Evolutionary conservation across 2,888 invertebrate genomes (phyloP).

Genomic region (Trilocha varians): DNA sequence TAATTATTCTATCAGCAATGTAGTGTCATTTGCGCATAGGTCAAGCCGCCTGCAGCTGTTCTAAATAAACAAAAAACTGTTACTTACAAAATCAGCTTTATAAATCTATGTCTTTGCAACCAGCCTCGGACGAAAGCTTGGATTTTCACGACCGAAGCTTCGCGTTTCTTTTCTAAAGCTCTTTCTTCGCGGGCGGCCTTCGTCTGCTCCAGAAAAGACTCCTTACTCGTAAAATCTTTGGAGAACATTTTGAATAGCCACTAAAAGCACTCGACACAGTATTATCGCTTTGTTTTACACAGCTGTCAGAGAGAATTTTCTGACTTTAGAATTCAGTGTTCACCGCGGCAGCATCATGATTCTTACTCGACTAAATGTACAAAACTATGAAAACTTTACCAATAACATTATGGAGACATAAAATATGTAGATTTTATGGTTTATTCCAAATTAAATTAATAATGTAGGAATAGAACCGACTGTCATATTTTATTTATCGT

Average conservation of each 20-base stretch:
- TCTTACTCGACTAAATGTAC: constrained; percentile 5
- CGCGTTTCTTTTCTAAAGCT: constrained; percentile 86
- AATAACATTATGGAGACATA: not conserved
- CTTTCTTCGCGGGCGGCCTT: constrained; percentile 93
- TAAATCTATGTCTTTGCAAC: constrained; percentile 77
- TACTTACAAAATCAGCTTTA: constrained; percentile 80
- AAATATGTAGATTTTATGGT: not conserved
- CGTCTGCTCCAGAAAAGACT: constrained; percentile 88
- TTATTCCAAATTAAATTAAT: too few species aligned
- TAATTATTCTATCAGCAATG: too few species aligned
- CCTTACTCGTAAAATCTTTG: constrained; percentile 75
- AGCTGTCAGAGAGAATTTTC: constrained; percentile 34
- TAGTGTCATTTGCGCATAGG: not conserved
- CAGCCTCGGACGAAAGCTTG: constrained; percentile 85
- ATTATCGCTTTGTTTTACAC: constrained; percentile 46
- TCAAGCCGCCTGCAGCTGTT: not conserved
- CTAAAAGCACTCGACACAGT: constrained; percentile 20
- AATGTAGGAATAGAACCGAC: not conserved
- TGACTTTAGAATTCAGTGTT: constrained; percentile 1
- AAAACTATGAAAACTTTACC: not conserved
- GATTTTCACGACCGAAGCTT: constrained; percentile 81
- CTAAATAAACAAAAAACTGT: not conserved
- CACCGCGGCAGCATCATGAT: constrained; percentile 18
- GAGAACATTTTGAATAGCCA: constrained; percentile 47
- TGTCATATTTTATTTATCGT: not conserved